phyloP scores from a whole-genome alignment of 2,797 vertebrate genomes.

The Syngnathus acus region DNA sequence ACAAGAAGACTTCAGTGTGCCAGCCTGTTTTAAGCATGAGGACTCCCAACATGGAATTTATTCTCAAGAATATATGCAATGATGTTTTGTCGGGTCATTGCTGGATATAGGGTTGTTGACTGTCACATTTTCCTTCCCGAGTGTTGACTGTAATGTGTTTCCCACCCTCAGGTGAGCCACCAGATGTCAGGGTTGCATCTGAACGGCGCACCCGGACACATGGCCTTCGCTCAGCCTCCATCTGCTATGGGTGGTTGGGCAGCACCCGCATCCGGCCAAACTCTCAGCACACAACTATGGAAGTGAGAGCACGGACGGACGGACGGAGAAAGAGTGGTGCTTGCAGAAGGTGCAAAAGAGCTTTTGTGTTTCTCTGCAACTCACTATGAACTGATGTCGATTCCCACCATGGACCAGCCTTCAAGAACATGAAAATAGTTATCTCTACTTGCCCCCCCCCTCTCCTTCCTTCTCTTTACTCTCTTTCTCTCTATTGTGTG shows the following conservation, averaged over 20 bases:
- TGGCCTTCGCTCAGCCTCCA: constrained; percentile 79
- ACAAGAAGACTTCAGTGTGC: background rate
- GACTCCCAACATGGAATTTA: background rate
- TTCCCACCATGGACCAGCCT: constrained; percentile 50
- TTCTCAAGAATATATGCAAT: background rate
- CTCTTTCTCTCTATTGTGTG: constrained; percentile 79
- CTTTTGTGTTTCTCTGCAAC: constrained; percentile 33
- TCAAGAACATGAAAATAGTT: constrained; percentile 54
- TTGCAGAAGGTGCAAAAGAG: constrained; percentile 32
- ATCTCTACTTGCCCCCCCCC: constrained; percentile 31
- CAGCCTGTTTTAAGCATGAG: background rate
- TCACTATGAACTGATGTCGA: constrained; percentile 68
- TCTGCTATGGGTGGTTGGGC: constrained; percentile 81
- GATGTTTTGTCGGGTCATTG: background rate
- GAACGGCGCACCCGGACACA: constrained; percentile 64
- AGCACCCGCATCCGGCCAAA: constrained; percentile 80
- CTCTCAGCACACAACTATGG: constrained; percentile 93
- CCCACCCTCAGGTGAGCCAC: constrained; percentile 78
- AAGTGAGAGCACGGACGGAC: constrained; percentile 63
- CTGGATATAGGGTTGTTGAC: background rate
- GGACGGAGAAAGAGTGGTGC: constrained; percentile 37
- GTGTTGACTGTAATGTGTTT: background rate
- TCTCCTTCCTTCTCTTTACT: constrained; percentile 29
- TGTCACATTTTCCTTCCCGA: background rate
- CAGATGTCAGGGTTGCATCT: constrained; percentile 88